Conservation (phyloP, 1,140 invertebrate species). For the Tetramorium parvispinum region DNA sequence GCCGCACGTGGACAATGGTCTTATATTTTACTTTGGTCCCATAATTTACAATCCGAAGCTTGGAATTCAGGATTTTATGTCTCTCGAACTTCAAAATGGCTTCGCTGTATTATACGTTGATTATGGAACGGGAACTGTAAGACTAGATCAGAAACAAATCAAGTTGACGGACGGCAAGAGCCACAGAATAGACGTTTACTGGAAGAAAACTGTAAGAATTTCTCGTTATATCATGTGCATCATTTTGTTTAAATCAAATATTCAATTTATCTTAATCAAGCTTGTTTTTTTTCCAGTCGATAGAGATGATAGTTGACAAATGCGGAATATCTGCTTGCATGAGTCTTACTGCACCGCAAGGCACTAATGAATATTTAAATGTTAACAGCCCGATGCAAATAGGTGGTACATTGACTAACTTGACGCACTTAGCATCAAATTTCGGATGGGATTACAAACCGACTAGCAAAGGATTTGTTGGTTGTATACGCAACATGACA, state of each 20-base stretch:
- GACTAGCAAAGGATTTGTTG: slow-evolving; percentile 89
- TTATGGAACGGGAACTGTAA: slow-evolving; percentile 94
- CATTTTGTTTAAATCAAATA: neutral
- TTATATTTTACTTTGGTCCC: slow-evolving; percentile 97
- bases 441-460: slow-evolving; percentile 90
- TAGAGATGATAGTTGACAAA: slow-evolving; percentile 92
- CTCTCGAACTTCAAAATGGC: slow-evolving; percentile 94
- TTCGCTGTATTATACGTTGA: slow-evolving; percentile 94
- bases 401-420: slow-evolving; percentile 91
- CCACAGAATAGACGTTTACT: slow-evolving; percentile 93
- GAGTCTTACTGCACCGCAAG: slow-evolving; percentile 89
- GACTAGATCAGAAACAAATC: slow-evolving; percentile 90
- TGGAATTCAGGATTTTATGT: slow-evolving; percentile 94
- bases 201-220: slow-evolving; percentile 87
- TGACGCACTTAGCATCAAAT: slow-evolving; percentile 86
- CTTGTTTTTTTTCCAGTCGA: slow-evolving; percentile 80
- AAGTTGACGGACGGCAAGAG: slow-evolving; percentile 91
- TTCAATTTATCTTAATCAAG: neutral
- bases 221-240: neutral
- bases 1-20: slow-evolving; percentile 90
- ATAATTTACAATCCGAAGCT: slow-evolving; percentile 88
- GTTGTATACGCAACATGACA: slow-evolving; percentile 95
- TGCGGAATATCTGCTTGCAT: slow-evolving; percentile 91
- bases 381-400: slow-evolving; percentile 95
- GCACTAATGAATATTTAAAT: slow-evolving; percentile 92